These are phyloP conservation scores for Drosophila equinoxialis DNA, from an alignment of 1,140 invertebrate genomes.

Conservation along the genomic window DNA sequence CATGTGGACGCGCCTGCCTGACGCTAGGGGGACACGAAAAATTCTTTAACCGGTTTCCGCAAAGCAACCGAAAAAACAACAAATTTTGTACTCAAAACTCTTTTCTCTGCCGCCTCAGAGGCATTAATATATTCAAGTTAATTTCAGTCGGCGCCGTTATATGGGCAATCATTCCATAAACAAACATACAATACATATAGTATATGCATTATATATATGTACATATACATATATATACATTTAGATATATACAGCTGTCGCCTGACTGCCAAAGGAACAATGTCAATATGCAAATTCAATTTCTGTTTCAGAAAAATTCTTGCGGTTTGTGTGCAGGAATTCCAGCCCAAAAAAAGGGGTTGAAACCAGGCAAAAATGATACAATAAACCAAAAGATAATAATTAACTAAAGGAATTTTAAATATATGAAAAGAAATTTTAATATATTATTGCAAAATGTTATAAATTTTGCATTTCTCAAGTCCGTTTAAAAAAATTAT, in stretches of 20 bases:
- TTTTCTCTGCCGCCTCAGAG: neutral
- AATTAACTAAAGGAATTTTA: slow-evolving; percentile 2
- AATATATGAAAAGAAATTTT: neutral
- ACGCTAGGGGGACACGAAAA: slow-evolving; percentile 23
- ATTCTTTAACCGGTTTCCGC: slow-evolving; percentile 58
- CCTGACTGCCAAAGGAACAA: slow-evolving; percentile 30
- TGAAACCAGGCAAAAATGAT: neutral
- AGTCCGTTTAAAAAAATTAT: too few relatives aligned
- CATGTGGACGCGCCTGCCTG: slow-evolving; percentile 58
- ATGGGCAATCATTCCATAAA: slow-evolving; percentile 41
- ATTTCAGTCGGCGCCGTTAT: slow-evolving; percentile 78
- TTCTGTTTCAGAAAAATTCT: slow-evolving; percentile 33
- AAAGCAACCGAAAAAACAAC: slow-evolving; percentile 18
- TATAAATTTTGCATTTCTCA: too few relatives aligned
- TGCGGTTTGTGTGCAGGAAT: slow-evolving; percentile 15
- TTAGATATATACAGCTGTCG: slow-evolving; percentile 6
- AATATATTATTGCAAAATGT: too few relatives aligned
- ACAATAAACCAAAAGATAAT: neutral
- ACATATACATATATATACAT: neutral
- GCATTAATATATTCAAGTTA: slow-evolving; percentile 74
- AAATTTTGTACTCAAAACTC: neutral
- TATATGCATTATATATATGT: neutral
- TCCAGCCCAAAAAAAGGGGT: neutral
- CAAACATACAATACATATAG: slow-evolving; percentile 4
- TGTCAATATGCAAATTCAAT: slow-evolving; percentile 37